Base-by-base conservation (phyloP, 2,797 vertebrate species). In the Pitangus sulphuratus region DNA sequence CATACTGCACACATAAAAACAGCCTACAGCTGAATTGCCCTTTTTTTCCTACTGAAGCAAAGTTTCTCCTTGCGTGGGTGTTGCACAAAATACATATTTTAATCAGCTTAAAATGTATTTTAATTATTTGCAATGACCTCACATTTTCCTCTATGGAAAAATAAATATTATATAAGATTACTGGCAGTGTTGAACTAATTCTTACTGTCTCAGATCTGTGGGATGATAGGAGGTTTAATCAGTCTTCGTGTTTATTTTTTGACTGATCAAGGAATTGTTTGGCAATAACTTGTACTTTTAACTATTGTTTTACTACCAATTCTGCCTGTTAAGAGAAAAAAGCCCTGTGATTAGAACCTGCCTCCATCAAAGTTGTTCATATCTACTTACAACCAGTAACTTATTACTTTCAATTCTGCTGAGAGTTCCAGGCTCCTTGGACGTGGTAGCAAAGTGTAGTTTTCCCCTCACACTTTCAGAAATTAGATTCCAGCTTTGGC, bases 1-100 rank as follows among this genome's bases (percentile, higher is more conserved):
- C 24, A 26, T 28, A 31, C 65, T 91, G 39, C 65, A 40, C 66
- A 58, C 48, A 89, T 87, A 75, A 37, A 39, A 96, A 26, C 39
- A 89, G 64, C 92, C 77, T 85, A 44, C 40, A 94, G 96, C 91
- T 95, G 77, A 92, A 95, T 44, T 75, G 33, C 84, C 90, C 9
- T 50, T 62, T 94, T 90, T 91, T 91, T 90, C 42, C 70, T 75
- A 56, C 75, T 42, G 91, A 88, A 96, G 77, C 12, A 35, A 89
- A 91, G 35, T 88, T 94, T 95, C 70, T 84, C 44, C 70, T 50
- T 50, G n/a, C 2, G 50, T 97, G 84, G 71, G 68, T 75, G 35
- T 92, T 95, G 79, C 51, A 72, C n/a, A 90, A 92, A 84, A 81
- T 69, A 25, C 1, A 0, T 79, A 70, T 89, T 90, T 90, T 86